phyloP scores from a whole-genome alignment of 2,888 invertebrate species.

The Amiota mariae region DNA sequence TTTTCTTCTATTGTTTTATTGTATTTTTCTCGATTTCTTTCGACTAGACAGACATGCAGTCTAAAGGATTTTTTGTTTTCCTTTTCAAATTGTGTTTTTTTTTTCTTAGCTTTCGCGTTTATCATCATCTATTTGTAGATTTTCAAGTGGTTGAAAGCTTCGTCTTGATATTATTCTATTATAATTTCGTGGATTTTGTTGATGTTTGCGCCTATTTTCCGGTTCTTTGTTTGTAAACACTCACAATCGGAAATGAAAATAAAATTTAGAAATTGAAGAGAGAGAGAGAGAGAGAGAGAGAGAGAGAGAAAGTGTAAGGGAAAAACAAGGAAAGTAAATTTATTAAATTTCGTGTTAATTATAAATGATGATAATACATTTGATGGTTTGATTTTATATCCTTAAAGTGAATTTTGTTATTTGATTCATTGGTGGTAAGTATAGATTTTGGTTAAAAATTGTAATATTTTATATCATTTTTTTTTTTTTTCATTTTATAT shows the following conservation, averaged over 20 bases:
- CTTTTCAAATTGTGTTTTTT: background rate
- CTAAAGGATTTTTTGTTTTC: background rate
- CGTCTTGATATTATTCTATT: background rate
- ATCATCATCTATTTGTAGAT: background rate
- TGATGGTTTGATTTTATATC: too few species aligned
- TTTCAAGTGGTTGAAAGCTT: background rate
- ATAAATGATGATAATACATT: too few species aligned
- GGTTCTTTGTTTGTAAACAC: slow-evolving; percentile 11
- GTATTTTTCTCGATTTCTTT: background rate
- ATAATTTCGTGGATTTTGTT: slow-evolving; percentile 4
- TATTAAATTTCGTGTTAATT: too few species aligned
- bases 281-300: too few species aligned
- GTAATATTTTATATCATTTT: too few species aligned
- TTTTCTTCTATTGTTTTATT: background rate
- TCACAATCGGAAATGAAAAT: background rate
- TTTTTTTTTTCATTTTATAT: too few species aligned
- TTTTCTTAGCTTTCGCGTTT: background rate
- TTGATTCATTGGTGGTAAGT: too few species aligned
- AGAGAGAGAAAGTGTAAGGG: too few species aligned
- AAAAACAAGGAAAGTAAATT: too few species aligned
- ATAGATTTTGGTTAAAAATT: too few species aligned
- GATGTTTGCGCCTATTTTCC: background rate
- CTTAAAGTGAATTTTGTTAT: too few species aligned
- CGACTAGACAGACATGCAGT: background rate
- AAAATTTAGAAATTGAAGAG: too few species aligned